Conservation (phyloP, 2,888 invertebrate genomes). For the Habrosyne pyritoides region DNA sequence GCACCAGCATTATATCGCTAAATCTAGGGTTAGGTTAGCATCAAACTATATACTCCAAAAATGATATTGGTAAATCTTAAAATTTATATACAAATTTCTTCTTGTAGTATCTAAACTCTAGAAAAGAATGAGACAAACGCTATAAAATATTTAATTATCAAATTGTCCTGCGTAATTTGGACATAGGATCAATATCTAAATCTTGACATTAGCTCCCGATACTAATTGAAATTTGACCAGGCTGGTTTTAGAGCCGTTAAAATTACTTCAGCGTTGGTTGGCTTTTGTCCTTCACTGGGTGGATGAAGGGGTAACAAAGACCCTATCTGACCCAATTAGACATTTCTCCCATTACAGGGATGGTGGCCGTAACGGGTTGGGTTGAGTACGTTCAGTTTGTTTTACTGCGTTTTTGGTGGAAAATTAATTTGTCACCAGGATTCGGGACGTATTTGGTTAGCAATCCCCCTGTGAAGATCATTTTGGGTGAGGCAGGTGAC, state of each 20-base stretch:
- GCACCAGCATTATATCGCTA: too few relatives aligned
- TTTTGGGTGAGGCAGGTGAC: too few relatives aligned
- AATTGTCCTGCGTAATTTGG: too few relatives aligned
- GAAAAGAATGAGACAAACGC: too few relatives aligned
- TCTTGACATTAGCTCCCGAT: background rate
- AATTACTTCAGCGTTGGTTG: conserved; percentile 31
- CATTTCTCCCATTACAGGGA: conserved; percentile 31
- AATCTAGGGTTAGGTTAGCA: too few relatives aligned
- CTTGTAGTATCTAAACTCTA: too few relatives aligned
- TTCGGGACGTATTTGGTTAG: conserved; percentile 2
- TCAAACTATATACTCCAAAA: too few relatives aligned
- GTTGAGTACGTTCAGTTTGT: conserved; percentile 13
- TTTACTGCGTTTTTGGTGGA: conserved; percentile 19
- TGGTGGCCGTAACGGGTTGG: conserved; percentile 21
- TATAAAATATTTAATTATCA: too few relatives aligned
- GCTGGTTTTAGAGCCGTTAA: conserved; percentile 20
- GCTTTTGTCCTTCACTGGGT: conserved; percentile 31
- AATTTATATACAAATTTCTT: too few relatives aligned
- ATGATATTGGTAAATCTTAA: too few relatives aligned
- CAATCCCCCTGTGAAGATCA: background rate
- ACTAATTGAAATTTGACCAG: conserved; percentile 7
- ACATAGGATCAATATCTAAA: background rate
- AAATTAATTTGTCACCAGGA: conserved; percentile 21
- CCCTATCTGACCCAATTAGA: conserved; percentile 42
- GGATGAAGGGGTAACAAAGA: conserved; percentile 32